Percentiles rank a stretch among this genome's conserved stretches.
These are phyloP conservation scores for Sebastolobus altivelis DNA, from an alignment of 2,797 vertebrate species.

Conservation along the genomic window DNA sequence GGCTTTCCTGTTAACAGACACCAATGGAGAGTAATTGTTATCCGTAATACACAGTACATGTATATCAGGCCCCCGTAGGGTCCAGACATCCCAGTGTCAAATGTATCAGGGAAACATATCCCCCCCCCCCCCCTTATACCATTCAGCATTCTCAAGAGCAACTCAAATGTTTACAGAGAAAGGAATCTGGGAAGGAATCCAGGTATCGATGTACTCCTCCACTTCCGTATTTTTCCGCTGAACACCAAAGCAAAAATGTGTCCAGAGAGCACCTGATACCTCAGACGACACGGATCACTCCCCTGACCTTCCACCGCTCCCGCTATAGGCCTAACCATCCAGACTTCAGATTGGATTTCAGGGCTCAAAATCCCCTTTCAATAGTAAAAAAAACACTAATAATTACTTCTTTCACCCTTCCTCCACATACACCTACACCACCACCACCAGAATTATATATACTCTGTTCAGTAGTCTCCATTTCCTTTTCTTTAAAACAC, in stretches of 20 bases:
- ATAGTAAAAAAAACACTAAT: conserved; percentile 1
- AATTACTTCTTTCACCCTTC: not conserved
- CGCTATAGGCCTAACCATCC: conserved; percentile 15
- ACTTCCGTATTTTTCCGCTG: conserved; percentile 19
- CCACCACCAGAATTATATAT: not conserved
- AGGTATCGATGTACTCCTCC: conserved; percentile 22
- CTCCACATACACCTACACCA: not conserved
- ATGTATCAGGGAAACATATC: conserved; percentile 32
- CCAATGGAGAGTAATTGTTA: not conserved
- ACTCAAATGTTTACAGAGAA: conserved; percentile 34
- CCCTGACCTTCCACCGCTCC: conserved; percentile 31
- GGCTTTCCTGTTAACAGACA: not conserved
- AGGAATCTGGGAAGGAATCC: conserved; percentile 41
- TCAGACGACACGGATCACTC: conserved; percentile 36
- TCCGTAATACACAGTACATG: not conserved
- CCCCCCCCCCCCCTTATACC: not conserved
- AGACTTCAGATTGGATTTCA: conserved; percentile 45
- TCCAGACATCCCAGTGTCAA: conserved; percentile 10
- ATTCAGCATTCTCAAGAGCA: conserved; percentile 13
- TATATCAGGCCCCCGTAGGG: not conserved
- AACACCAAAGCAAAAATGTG: conserved; percentile 57
- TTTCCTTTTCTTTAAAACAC: conserved; percentile 7
- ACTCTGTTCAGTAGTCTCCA: not conserved
- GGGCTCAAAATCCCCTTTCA: conserved; percentile 33
- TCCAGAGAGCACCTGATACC: conserved; percentile 34